Conservation (phyloP, 2,888 invertebrate genomes). For the Ceraclea dissimilis region DNA sequence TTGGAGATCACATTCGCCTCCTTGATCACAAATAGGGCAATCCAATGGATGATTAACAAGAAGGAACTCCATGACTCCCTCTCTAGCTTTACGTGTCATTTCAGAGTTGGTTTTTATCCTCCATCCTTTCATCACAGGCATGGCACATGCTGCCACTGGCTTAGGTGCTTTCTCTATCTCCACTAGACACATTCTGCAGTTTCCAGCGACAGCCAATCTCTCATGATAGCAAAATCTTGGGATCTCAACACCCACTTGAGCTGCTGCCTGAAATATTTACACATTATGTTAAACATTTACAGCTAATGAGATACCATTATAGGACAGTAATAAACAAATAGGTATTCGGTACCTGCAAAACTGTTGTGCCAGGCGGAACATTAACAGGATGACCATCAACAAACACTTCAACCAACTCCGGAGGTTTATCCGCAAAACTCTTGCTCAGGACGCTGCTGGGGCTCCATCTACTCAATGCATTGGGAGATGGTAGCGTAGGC, state of each 20-base stretch:
- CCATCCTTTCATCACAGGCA: constrained; percentile 99
- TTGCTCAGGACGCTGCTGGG: constrained; percentile 39
- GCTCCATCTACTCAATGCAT: constrained; percentile 36
- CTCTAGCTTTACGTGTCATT: constrained; percentile 67
- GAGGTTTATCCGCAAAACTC: constrained; percentile 43
- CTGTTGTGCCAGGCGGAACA: constrained; percentile 94
- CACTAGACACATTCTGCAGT: constrained; percentile 99
- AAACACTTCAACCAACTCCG: constrained; percentile 88
- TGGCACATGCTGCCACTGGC: constrained; percentile 98
- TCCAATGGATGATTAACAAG: constrained; percentile 98
- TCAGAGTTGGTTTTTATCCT: constrained; percentile 96
- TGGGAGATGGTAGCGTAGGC: constrained; percentile 35
- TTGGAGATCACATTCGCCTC: constrained; percentile 88
- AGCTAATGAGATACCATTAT: not conserved
- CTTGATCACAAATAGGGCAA: constrained; percentile 99
- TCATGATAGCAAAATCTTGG: constrained; percentile 99
- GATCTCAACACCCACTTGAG: constrained; percentile 92
- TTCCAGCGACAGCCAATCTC: constrained; percentile 94
- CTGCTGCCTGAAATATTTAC: constrained; percentile 70
- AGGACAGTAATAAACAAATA: too few species aligned
- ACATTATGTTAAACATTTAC: not conserved
- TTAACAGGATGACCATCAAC: constrained; percentile 93
- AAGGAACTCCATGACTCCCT: constrained; percentile 97
- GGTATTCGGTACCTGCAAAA: constrained; percentile 88
- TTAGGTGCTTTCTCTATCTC: constrained; percentile 98